A percentile compares a stretch with the other conserved stretches of the same genome.
Conservation (phyloP, 2,888 invertebrate species). For the Drosophila diplacantha region DNA sequence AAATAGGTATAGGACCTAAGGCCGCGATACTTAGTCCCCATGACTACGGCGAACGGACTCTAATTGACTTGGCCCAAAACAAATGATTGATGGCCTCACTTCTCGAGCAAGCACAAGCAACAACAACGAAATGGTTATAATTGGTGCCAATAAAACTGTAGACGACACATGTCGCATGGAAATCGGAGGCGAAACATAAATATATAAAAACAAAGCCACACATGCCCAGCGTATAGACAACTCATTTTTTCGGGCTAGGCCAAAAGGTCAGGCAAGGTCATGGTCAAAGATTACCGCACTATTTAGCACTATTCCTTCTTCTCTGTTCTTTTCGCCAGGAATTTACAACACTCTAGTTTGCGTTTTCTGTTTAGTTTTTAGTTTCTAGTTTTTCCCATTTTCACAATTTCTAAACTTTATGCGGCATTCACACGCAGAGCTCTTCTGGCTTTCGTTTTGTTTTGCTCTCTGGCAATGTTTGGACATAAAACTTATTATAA, state of each 20-base stretch:
- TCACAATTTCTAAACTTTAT: slow-evolving; percentile 38
- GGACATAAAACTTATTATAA: slow-evolving; percentile 56
- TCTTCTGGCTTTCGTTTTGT: slow-evolving; percentile 10
- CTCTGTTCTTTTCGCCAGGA: background rate
- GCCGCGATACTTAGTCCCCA: slow-evolving; percentile 45
- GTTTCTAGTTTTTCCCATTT: slow-evolving; percentile 15
- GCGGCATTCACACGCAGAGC: slow-evolving; percentile 31
- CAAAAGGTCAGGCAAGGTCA: slow-evolving; percentile 65
- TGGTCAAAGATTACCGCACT: slow-evolving; percentile 36
- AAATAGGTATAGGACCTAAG: slow-evolving; percentile 47
- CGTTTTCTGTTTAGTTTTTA: slow-evolving; percentile 13
- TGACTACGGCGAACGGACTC: slow-evolving; percentile 45
- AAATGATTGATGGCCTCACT: slow-evolving; percentile 57
- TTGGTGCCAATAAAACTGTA: slow-evolving; percentile 64
- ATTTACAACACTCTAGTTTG: slow-evolving; percentile 14
- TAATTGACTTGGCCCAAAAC: slow-evolving; percentile 48
- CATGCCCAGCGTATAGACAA: slow-evolving; percentile 5
- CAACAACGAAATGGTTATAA: slow-evolving; percentile 42
- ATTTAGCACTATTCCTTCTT: background rate
- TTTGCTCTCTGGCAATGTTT: slow-evolving; percentile 24
- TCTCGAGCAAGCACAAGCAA: slow-evolving; percentile 22
- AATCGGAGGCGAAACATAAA: slow-evolving; percentile 23
- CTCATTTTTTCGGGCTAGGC: slow-evolving; percentile 27
- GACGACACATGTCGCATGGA: slow-evolving; percentile 57
- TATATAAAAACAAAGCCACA: slow-evolving; percentile 6